Percentiles rank a stretch among this genome's conserved stretches.
Conservation (phyloP, 2,797 vertebrate species). For the Mormyrus hasselquistii region DNA sequence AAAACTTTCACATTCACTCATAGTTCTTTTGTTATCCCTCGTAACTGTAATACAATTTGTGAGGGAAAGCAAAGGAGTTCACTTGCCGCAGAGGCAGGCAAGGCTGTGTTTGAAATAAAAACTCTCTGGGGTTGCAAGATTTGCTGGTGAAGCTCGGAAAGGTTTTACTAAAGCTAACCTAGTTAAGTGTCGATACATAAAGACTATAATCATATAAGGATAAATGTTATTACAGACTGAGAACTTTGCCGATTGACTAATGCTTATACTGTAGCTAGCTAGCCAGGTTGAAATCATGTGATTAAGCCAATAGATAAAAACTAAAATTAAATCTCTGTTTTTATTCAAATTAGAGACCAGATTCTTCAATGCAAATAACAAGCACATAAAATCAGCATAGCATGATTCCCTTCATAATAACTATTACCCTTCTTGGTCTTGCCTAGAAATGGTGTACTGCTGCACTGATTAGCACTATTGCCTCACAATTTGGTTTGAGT, state of each 20-base stretch:
- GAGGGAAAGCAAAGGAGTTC: background rate
- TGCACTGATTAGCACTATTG: no score
- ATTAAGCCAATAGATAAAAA: no score
- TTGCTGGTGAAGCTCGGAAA: background rate
- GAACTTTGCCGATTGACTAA: background rate
- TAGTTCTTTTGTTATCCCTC: background rate
- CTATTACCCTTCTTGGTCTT: background rate
- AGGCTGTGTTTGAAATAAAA: background rate
- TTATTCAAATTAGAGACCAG: no score
- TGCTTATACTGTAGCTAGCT: no score
- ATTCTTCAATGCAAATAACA: background rate
- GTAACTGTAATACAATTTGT: background rate
- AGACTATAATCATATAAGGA: background rate
- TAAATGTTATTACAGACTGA: background rate
- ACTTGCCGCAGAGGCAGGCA: background rate
- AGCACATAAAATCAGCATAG: background rate
- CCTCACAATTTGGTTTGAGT: no score
- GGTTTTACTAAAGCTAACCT: background rate
- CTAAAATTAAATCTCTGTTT: no score
- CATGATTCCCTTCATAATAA: background rate
- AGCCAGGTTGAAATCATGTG: background rate
- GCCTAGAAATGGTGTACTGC: no score
- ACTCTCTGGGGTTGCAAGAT: background rate
- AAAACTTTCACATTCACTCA: background rate
- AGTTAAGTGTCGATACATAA: background rate